These are phyloP conservation scores for Tringa solitaria DNA, from an alignment of 2,113 vertebrate species.

Conservation along the genomic window DNA sequence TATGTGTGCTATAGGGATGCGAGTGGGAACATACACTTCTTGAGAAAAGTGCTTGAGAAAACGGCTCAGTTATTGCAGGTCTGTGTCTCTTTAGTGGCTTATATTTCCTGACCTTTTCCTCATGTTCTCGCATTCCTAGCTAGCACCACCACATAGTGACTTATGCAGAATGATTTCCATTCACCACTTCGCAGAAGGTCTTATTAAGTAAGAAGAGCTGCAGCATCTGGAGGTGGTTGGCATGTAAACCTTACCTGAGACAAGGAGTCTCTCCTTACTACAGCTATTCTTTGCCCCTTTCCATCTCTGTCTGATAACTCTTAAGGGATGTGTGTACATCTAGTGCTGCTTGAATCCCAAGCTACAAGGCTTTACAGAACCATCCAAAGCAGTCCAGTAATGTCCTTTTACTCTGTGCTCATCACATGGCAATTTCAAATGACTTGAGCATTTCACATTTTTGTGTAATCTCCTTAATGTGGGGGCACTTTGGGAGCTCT, in stretches of 20 bases:
- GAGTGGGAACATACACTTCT: not conserved
- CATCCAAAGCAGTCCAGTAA: constrained; percentile 57
- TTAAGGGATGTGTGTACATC: not conserved
- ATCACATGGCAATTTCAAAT: constrained; percentile 42
- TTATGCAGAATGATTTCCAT: not conserved
- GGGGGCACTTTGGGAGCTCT: constrained; percentile 19
- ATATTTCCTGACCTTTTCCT: not conserved
- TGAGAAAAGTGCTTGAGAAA: not conserved
- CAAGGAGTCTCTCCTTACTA: not conserved
- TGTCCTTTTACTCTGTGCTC: constrained; percentile 11
- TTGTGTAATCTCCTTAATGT: constrained; percentile 65
- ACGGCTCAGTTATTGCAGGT: not conserved
- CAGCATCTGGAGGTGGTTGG: not conserved
- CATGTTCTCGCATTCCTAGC: not conserved
- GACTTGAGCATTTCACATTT: constrained; percentile 65
- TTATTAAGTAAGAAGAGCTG: not conserved
- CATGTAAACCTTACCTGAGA: not conserved
- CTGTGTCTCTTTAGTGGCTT: not conserved
- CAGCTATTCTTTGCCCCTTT: not conserved
- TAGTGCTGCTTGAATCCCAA: not conserved
- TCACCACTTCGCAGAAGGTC: not conserved
- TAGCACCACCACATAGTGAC: not conserved
- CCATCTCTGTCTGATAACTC: not conserved
- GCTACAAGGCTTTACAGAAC: constrained; percentile 27
- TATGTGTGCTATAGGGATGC: not conserved